Conservation (phyloP, 1,140 invertebrate species). For the Berghia stephanieae region DNA sequence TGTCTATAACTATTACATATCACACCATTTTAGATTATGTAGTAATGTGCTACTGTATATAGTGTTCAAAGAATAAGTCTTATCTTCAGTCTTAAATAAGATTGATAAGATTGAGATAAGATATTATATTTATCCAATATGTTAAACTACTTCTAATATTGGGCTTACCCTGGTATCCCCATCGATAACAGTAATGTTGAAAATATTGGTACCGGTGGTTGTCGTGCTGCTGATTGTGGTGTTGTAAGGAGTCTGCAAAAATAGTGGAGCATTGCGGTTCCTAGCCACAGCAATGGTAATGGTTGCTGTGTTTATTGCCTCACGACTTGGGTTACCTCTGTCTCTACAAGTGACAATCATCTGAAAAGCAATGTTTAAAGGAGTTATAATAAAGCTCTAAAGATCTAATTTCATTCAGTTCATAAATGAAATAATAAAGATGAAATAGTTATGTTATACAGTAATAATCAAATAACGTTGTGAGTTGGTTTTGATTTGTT, state of each 20-base stretch:
- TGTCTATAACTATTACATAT: too few species aligned
- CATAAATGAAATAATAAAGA: too few species aligned
- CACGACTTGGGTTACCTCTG: conserved; percentile 40
- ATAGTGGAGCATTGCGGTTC: conserved; percentile 41
- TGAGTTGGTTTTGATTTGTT: too few species aligned
- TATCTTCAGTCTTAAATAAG: background rate
- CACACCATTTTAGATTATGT: too few species aligned
- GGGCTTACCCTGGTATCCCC: conserved; percentile 34
- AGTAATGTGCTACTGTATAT: background rate
- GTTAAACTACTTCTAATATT: background rate
- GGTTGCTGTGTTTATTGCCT: conserved; percentile 39
- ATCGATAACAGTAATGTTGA: conserved; percentile 37
- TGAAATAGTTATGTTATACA: too few species aligned
- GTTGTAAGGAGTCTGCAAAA: conserved; percentile 31
- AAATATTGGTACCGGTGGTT: conserved; percentile 23
- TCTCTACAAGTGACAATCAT: conserved; percentile 44
- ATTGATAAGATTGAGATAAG: background rate
- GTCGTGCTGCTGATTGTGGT: conserved; percentile 36
- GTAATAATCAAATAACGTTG: too few species aligned
- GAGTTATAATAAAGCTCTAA: too few species aligned
- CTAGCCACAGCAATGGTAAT: conserved; percentile 38
- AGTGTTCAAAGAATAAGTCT: background rate
- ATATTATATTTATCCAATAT: background rate
- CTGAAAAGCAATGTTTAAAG: too few species aligned
- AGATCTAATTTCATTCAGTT: too few species aligned